Conservation (phyloP, 2,888 invertebrate species). For the Trachelus troglodyta region DNA sequence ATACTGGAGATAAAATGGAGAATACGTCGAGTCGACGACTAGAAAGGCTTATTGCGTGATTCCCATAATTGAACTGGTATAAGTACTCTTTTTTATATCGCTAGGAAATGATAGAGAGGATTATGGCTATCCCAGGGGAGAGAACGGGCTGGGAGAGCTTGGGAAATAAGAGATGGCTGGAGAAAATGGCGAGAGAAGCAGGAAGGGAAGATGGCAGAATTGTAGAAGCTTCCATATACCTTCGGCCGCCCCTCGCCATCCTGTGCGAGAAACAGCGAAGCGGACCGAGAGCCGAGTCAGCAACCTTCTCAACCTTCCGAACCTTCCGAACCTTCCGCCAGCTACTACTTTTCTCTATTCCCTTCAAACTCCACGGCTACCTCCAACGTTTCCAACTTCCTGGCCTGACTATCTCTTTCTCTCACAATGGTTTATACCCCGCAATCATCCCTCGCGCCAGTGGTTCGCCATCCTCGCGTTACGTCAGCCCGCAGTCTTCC, state of each 20-base stretch:
- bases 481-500: neutral
- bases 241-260: neutral
- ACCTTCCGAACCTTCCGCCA: constrained; percentile 26
- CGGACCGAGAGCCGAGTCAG: constrained; percentile 35
- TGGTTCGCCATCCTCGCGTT: neutral
- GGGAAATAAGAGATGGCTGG: neutral
- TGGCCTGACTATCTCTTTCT: constrained; percentile 23
- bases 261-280: neutral
- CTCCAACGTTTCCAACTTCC: constrained; percentile 32
- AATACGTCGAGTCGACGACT: constrained; percentile 12
- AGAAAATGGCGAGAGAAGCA: constrained; percentile 22
- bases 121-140: constrained; percentile 52
- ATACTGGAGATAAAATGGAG: constrained; percentile 17
- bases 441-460: constrained; percentile 14
- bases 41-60: constrained; percentile 29
- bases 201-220: constrained; percentile 25
- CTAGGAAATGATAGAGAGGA: constrained; percentile 60
- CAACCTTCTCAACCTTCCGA: constrained; percentile 32
- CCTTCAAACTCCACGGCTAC: constrained; percentile 8
- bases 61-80: constrained; percentile 48
- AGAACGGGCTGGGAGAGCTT: constrained; percentile 11
- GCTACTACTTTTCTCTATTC: constrained; percentile 27
- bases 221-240: neutral
- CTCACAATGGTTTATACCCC: constrained; percentile 12
- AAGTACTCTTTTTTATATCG: constrained; percentile 58